Conservation (phyloP, 2,797 vertebrate genomes). For the Sarcophilus harrisii region DNA sequence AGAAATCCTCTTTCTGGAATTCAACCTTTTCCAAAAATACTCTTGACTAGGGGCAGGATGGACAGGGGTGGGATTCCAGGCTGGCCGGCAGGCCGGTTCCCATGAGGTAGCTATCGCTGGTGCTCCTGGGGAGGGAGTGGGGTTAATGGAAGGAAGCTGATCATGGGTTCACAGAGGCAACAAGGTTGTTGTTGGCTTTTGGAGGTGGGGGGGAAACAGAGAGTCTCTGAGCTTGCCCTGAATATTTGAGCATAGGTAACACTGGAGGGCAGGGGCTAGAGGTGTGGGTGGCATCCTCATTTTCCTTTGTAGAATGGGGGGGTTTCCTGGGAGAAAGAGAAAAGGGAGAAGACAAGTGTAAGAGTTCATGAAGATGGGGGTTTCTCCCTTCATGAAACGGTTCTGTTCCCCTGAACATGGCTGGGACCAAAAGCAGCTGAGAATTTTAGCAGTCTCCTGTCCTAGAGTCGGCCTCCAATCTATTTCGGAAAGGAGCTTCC, state of each 20-base stretch:
- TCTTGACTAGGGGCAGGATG: slow-evolving; percentile 50
- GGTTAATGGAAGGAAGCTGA: slow-evolving; percentile 67
- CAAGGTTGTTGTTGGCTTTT: slow-evolving; percentile 31
- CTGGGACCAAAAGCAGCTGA: neutral
- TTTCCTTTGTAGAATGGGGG: slow-evolving; percentile 54
- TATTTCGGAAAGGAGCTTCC: neutral
- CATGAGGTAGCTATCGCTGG: slow-evolving; percentile 80
- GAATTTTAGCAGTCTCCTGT: neutral
- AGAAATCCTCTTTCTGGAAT: slow-evolving; percentile 52
- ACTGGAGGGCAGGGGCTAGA: slow-evolving; percentile 64
- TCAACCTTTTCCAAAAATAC: slow-evolving; percentile 69
- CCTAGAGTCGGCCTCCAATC: neutral
- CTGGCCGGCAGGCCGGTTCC: slow-evolving; percentile 75
- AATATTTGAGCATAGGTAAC: slow-evolving; percentile 79
- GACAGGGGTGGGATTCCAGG: slow-evolving; percentile 18
- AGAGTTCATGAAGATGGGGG: slow-evolving; percentile 50
- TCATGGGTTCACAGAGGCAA: slow-evolving; percentile 71
- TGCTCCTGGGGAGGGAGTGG: slow-evolving; percentile 75
- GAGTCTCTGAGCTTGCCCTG: slow-evolving; percentile 60
- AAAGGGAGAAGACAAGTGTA: slow-evolving; percentile 40
- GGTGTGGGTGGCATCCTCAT: slow-evolving; percentile 73
- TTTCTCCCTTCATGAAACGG: slow-evolving; percentile 42
- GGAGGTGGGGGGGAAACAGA: slow-evolving; percentile 36
- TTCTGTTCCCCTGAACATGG: slow-evolving; percentile 19
- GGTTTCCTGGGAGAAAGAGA: slow-evolving; percentile 61